Evolutionary conservation across 2,113 vertebrate genomes (phyloP).

Genomic region (Ptilorrhoa leucosticta): DNA sequence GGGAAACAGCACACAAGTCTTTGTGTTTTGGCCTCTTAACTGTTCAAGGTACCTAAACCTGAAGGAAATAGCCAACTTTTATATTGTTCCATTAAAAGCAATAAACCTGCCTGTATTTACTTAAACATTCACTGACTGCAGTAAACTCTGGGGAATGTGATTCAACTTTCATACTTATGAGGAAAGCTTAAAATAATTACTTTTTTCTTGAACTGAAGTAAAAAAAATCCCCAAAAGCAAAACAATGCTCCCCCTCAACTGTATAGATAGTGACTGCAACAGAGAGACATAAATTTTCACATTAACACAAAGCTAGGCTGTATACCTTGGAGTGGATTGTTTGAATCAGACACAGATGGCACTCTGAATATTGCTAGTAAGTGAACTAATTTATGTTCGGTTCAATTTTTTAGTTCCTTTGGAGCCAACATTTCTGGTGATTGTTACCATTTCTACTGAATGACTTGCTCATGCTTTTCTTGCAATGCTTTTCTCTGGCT

Average conservation of each 20-base stretch:
- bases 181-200: background rate
- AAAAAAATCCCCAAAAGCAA: background rate
- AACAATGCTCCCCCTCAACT: accelerated
- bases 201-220: background rate
- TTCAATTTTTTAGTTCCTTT: background rate
- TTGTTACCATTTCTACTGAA: background rate
- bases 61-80: background rate
- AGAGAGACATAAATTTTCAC: background rate
- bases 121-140: background rate
- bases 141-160: background rate
- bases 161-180: background rate
- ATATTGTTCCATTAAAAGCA: background rate
- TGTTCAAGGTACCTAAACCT: background rate
- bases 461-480: background rate
- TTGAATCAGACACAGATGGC: background rate
- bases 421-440: background rate
- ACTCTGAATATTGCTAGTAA: background rate
- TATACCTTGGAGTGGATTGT: background rate
- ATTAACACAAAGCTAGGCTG: background rate
- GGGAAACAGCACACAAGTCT: background rate
- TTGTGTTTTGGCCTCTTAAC: background rate
- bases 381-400: background rate
- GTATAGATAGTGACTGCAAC: background rate
- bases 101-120: background rate
- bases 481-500: background rate